Evolutionary conservation across 2,797 vertebrate species (phyloP).

Genomic region (Sphenodon punctatus): DNA sequence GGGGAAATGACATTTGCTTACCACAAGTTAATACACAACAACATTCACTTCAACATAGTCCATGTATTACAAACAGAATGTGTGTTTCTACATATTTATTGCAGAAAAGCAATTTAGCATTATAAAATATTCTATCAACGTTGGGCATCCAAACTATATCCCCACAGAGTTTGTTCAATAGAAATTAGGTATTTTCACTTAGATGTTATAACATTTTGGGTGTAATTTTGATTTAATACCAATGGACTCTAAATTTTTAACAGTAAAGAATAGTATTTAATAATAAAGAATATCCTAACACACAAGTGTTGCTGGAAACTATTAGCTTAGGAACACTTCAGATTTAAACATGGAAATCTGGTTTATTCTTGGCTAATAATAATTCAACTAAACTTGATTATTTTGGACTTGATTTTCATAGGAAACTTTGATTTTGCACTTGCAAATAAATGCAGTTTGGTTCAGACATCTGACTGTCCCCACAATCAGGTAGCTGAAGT

Average conservation of each 20-base stretch:
- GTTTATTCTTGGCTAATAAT: not conserved
- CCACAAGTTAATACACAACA: not conserved
- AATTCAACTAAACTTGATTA: not conserved
- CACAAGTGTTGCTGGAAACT: not conserved
- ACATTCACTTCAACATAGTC: not conserved
- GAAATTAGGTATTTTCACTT: not conserved
- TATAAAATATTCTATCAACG: not conserved
- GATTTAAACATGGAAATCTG: no score
- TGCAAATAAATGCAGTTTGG: not conserved
- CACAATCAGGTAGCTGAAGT: not conserved
- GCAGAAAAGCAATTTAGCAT: no score
- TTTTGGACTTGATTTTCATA: not conserved
- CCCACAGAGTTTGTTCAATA: not conserved
- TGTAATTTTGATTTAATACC: not conserved
- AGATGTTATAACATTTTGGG: not conserved
- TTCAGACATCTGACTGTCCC: not conserved
- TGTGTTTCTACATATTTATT: no score
- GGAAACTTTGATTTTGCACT: not conserved
- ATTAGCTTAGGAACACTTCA: not conserved
- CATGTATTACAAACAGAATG: no score
- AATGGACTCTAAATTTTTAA: not conserved
- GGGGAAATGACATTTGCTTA: not conserved
- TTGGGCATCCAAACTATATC: not conserved
- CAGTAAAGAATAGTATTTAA: no score
- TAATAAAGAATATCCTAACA: not conserved